Evolutionary conservation across 1,140 invertebrate genomes (phyloP), one percentile per base, ranked within the genome.

Genomic region (Aphelenchoides avenae): DNA sequence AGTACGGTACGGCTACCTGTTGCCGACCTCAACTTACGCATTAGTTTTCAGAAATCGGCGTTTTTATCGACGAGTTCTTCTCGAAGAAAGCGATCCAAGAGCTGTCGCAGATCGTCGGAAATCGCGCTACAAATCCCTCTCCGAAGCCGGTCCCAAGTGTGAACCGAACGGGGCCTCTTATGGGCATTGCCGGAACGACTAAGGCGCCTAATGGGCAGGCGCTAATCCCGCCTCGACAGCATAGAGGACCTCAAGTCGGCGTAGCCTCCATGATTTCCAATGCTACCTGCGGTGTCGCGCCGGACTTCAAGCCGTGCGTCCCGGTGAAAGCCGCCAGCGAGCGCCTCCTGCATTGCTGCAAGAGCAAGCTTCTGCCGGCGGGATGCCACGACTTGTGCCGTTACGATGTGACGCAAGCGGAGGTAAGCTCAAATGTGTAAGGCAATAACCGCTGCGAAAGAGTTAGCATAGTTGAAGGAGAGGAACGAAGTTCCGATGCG

Each of bases 381-480:
- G 65, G 65, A 5, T 67, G 65, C 41, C 34, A 57, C 15, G 22
- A 43, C 11, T 34, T 67, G 24, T 67, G 65, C 41, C 57, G 65
- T 26, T 67, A 71, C 44, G 65, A 67, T 24, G 59, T 50, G 6
- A 67, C 68, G 30, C 53, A 72, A 34, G 41, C 61, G 29, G 43
- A 66, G 44, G 62, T 70, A 20, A 18, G 9, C 22, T 24, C 13
- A 46, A 46, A 18, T 13, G 1, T 2, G 3, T n/a, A n/a, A n/a
- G n/a, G n/a, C n/a, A n/a, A n/a, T n/a, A n/a, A n/a, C n/a, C n/a
- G n/a, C n/a, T n/a, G n/a, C n/a, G n/a, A n/a, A n/a, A n/a, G n/a
- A n/a, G n/a, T n/a, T n/a, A n/a, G n/a, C n/a, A n/a, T n/a, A n/a
- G n/a, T n/a, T n/a, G n/a, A n/a, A n/a, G n/a, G n/a, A n/a, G n/a